Percentiles rank a stretch among this genome's conserved stretches.
These are phyloP conservation scores for Euglossa dilemma DNA, from an alignment of 1,140 invertebrate genomes.

Conservation along the genomic window DNA sequence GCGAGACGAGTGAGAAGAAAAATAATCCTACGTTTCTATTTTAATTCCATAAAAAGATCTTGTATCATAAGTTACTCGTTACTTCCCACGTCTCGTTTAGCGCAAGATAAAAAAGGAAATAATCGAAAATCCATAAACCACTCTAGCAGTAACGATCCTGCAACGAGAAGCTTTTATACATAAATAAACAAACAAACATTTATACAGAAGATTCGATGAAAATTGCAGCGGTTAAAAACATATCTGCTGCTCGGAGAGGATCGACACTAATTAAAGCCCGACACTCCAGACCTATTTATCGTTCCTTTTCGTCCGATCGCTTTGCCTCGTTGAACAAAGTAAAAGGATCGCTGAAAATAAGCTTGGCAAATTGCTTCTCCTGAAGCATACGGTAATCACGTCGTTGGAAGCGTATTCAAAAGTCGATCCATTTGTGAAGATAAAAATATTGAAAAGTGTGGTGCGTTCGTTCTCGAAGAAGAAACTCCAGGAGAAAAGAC, in stretches of 20 bases:
- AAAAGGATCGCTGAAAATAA: constrained; percentile 6
- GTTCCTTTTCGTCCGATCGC: neutral
- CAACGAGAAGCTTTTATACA: no score
- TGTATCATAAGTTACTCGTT: no score
- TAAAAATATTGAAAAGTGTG: neutral
- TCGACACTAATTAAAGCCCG: neutral
- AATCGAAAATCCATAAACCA: no score
- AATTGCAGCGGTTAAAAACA: neutral
- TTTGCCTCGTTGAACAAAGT: neutral
- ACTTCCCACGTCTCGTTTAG: no score
- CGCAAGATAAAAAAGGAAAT: no score
- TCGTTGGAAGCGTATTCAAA: neutral
- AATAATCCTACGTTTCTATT: no score
- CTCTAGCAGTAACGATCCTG: no score
- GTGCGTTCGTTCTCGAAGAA: neutral
- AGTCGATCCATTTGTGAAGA: neutral
- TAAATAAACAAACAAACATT: no score
- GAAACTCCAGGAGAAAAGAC: neutral
- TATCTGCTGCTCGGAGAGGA: no score
- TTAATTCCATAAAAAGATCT: no score
- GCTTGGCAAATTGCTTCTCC: neutral
- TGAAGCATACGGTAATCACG: neutral
- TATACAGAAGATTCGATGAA: neutral
- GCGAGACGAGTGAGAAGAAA: no score
- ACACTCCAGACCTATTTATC: neutral